Percentiles rank a stretch among this genome's conserved stretches.
Conservation (phyloP, 2,113 vertebrate species). For the Passer montanus region DNA sequence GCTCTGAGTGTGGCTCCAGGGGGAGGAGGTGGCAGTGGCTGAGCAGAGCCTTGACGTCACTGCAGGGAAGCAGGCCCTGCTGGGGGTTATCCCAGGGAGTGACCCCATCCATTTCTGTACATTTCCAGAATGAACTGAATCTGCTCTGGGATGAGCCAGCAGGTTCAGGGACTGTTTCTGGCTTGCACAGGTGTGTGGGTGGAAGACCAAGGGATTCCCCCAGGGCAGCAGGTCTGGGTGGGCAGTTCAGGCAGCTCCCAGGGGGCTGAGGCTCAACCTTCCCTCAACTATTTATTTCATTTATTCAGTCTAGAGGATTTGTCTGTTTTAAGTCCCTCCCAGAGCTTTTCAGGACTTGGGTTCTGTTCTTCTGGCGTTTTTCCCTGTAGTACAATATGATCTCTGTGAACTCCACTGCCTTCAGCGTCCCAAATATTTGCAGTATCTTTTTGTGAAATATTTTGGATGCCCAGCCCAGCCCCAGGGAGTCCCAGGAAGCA, state of each 20-base stretch:
- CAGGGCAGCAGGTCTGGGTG: not conserved
- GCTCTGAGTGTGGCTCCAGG: not conserved
- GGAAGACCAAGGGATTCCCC: not conserved
- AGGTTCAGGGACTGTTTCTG: not conserved
- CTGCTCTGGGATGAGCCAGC: not conserved
- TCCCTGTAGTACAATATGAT: not conserved
- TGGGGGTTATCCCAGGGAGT: not conserved
- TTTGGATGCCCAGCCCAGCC: slow-evolving; percentile 3
- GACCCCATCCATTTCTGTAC: not conserved
- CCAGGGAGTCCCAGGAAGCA: slow-evolving; percentile 34
- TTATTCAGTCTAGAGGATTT: not conserved
- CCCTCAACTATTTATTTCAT: not conserved
- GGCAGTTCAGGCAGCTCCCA: not conserved
- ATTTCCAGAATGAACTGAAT: not conserved
- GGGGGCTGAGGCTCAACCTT: not conserved
- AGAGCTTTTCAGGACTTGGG: not conserved
- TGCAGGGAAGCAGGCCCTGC: not conserved
- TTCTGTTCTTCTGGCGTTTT: slow-evolving; percentile 14
- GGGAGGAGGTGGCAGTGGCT: not conserved
- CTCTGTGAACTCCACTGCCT: slow-evolving; percentile 17
- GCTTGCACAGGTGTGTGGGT: not conserved
- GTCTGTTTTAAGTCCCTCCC: not conserved
- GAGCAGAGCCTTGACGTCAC: not conserved
- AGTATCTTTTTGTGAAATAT: slow-evolving; percentile 37
- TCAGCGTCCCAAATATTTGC: slow-evolving; percentile 44